Base-by-base conservation (phyloP, 2,888 invertebrate species). In the Blastobasis adustella region DNA sequence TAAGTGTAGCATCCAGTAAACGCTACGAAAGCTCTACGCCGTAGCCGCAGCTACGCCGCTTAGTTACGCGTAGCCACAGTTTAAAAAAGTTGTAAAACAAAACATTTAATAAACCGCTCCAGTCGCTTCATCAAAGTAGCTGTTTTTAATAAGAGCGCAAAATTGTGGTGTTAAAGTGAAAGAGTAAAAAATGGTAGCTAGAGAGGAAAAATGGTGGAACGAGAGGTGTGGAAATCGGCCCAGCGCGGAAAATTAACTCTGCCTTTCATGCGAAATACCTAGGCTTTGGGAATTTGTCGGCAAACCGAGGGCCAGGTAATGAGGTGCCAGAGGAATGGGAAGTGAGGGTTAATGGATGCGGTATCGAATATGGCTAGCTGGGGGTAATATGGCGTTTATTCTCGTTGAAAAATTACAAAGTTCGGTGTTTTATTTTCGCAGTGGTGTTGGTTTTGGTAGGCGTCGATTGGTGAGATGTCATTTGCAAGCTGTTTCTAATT, bases 221-320 rank as follows among this genome's bases (percentile, higher is more conserved):
- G 23, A 23, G 23, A 23, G 23, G 23, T 23, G 23, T 23, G 23
- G 23, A 23, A 23, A 46, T 42, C 37, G 40, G 48, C 46, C 42
- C 46, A 51, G 50, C 51, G 54, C 52, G 60, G 64, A 60, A 67
- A 74, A 73, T 70, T 71, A 70, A 69, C 68, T 70, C 61, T 58
- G 57, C 23, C 69, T 67, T 65, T 68, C 67, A 64, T 68, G 65
- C 54, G 60, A 60, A 68, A 67, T 63, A 63, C 63, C 66, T 65
- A 69, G 67, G 65, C 69, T 71, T 68, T 67, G 61, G 63, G 58
- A 72, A 72, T 74, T 77, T 70, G 67, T 69, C 66, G 65, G 65
- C 60, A 71, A 70, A 71, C 69, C 63, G 60, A 60, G 58, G 63
- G 65, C 60, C 63, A 23, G 23, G 66, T 73, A 74, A 76, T 72